Evolutionary conservation across 2,797 vertebrate species (phyloP).

Genomic region (Morelia viridis): DNA sequence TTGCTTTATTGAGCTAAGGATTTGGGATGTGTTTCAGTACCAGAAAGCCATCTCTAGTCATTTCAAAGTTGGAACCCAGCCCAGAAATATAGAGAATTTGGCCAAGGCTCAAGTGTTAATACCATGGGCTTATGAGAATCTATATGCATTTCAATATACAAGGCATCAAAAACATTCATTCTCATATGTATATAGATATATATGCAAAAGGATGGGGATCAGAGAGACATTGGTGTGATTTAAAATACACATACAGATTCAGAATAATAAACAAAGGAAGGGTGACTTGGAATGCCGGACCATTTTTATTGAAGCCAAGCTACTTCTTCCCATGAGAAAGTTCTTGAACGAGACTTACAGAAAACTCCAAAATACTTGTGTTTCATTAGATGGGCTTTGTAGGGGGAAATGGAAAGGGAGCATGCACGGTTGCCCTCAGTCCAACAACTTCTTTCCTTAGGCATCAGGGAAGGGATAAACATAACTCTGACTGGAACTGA

Average conservation of each 20-base stretch:
- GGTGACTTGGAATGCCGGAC: constrained; percentile 1
- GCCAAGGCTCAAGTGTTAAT: not conserved
- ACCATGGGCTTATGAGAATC: no score
- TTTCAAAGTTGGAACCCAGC: not conserved
- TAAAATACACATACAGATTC: constrained; percentile 34
- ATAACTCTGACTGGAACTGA: constrained; percentile 27
- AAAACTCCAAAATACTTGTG: constrained; percentile 32
- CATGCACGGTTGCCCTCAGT: not conserved
- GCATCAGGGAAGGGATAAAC: constrained; percentile 1
- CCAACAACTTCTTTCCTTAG: constrained; percentile 12
- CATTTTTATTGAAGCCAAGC: constrained; percentile 14
- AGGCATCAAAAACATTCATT: not conserved
- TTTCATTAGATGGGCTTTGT: constrained; percentile 14
- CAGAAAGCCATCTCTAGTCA: not conserved
- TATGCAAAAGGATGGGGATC: not conserved
- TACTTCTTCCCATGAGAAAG: constrained; percentile 67
- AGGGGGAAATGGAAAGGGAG: constrained; percentile 15
- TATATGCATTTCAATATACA: not conserved
- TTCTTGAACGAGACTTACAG: constrained; percentile 15
- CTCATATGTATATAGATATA: not conserved
- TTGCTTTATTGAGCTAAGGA: not conserved
- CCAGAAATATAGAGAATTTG: not conserved
- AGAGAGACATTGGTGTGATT: constrained; percentile 1
- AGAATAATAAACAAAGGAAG: constrained; percentile 28
- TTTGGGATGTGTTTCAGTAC: not conserved